phyloP scores from a whole-genome alignment of 2,113 vertebrate species.

The Neotoma lepida region DNA sequence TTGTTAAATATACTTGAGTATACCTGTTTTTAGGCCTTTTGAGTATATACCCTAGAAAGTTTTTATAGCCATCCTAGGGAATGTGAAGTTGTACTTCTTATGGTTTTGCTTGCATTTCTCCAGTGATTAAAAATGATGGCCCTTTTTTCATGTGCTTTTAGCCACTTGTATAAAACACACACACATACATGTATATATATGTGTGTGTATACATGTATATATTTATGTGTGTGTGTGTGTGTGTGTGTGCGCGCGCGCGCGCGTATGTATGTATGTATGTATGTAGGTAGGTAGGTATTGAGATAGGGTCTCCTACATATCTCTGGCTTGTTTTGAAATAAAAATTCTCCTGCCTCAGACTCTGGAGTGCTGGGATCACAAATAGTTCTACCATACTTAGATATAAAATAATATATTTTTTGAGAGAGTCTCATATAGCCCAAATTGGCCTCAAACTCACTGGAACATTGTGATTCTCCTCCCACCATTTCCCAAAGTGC shows the following conservation, averaged over 20 bases:
- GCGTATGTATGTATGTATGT: no score
- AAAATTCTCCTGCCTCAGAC: neutral
- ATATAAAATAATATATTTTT: no score
- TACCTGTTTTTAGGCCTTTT: constrained; percentile 43
- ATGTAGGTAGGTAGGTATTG: no score
- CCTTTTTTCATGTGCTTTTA: neutral
- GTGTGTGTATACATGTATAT: no score
- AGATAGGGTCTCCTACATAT: neutral
- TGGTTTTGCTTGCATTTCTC: constrained; percentile 42
- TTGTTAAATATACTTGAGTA: neutral
- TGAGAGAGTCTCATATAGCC: neutral
- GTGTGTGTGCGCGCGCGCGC: no score
- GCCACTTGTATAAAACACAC: neutral
- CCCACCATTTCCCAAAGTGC: neutral
- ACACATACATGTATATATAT: neutral
- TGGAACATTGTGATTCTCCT: neutral
- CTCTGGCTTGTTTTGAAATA: neutral
- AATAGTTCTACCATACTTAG: no score
- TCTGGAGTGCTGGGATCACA: no score
- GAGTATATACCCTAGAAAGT: neutral
- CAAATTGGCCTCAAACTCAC: neutral
- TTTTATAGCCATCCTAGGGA: neutral
- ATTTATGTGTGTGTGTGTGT: no score
- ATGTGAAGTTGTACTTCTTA: constrained; percentile 36
- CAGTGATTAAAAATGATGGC: neutral